These are phyloP conservation scores for Acanthosoma haemorrhoidale DNA, from an alignment of 2,888 invertebrate species.

Conservation along the genomic window DNA sequence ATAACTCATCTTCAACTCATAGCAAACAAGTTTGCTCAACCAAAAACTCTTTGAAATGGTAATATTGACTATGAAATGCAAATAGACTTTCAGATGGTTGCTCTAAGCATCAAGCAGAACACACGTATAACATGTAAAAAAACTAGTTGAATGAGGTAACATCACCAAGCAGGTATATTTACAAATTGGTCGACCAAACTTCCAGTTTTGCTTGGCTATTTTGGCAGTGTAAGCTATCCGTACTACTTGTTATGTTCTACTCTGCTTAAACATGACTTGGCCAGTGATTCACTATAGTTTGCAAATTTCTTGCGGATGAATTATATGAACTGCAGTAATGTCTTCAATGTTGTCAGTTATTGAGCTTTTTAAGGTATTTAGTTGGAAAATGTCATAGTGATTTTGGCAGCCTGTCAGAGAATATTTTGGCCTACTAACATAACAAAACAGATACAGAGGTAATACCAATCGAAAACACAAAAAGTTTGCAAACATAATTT, in stretches of 20 bases:
- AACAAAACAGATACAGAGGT: neutral
- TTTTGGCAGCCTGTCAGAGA: slow-evolving; percentile 3
- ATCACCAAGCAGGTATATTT: slow-evolving; percentile 22
- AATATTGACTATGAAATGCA: neutral
- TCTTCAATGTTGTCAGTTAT: neutral
- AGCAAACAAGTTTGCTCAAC: neutral
- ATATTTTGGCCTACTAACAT: neutral
- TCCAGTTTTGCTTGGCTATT: slow-evolving; percentile 28
- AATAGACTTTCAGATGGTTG: slow-evolving; percentile 27
- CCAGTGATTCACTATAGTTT: slow-evolving; percentile 22
- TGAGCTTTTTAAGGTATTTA: neutral
- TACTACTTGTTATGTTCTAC: slow-evolving; percentile 23
- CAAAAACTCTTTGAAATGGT: neutral
- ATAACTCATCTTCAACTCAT: too few relatives aligned
- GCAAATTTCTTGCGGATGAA: slow-evolving; percentile 22
- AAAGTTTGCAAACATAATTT: slow-evolving; percentile 32
- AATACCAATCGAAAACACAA: neutral
- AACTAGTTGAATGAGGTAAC: neutral
- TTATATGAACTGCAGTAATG: neutral
- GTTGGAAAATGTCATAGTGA: neutral
- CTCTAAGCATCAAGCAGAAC: slow-evolving; percentile 28
- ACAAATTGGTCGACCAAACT: slow-evolving; percentile 29
- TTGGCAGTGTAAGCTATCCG: slow-evolving; percentile 16
- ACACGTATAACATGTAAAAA: slow-evolving; percentile 15
- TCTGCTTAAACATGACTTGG: slow-evolving; percentile 21